Evolutionary conservation across 2,113 vertebrate genomes (phyloP).

Genomic region (Bos javanicus): DNA sequence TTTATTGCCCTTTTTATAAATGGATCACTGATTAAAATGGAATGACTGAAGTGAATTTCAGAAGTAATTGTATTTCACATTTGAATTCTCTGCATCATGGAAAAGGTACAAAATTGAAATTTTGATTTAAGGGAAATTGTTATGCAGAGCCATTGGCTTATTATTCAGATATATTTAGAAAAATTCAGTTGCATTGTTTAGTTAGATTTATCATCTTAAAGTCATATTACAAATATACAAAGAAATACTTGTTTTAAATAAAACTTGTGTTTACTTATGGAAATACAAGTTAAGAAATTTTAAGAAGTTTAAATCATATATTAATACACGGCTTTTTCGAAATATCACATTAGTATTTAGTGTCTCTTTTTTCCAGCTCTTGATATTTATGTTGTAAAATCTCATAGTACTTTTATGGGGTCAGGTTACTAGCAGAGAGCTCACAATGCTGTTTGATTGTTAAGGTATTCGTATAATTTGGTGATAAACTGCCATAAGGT

Average conservation of each 20-base stretch:
- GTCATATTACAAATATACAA: background rate
- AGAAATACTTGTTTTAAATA: background rate
- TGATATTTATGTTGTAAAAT: background rate
- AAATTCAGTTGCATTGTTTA: background rate
- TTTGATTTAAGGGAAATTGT: background rate
- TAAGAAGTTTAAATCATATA: background rate
- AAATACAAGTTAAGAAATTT: background rate
- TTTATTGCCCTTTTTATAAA: background rate
- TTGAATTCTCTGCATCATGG: background rate
- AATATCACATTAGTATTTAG: background rate
- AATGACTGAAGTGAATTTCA: background rate
- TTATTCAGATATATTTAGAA: background rate
- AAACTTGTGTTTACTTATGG: background rate
- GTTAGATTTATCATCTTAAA: background rate
- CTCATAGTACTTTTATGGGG: background rate
- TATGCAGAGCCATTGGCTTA: background rate
- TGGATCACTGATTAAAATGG: background rate
- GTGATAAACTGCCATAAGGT: background rate
- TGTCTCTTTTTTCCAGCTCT: background rate
- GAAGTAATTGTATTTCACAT: background rate
- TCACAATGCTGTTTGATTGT: background rate
- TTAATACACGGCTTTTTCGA: background rate
- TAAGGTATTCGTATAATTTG: background rate
- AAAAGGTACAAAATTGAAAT: background rate
- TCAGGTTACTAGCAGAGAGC: background rate